Evolutionary conservation across 2,797 vertebrate species (phyloP).

Genomic region (Gobio occitaniae): DNA sequence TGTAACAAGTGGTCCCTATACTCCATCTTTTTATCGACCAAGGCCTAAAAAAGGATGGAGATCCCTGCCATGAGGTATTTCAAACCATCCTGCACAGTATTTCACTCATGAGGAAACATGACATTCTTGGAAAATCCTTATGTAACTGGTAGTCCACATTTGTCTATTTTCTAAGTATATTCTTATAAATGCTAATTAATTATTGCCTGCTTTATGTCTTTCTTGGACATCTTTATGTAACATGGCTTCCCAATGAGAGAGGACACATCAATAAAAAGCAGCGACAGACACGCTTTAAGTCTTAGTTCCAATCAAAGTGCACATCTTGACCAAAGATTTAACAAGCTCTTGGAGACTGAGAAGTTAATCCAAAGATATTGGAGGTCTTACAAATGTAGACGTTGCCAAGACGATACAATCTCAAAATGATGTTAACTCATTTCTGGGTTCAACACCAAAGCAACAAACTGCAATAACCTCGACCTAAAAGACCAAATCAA

Average conservation of each 20-base stretch:
- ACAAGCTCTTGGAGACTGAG: constrained; percentile 53
- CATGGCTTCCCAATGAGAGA: constrained; percentile 3
- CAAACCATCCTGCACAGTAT: background rate
- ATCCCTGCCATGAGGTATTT: background rate
- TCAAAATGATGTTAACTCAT: constrained; percentile 45
- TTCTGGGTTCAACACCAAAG: constrained; percentile 30
- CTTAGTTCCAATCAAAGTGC: constrained; percentile 56
- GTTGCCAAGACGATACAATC: constrained; percentile 38
- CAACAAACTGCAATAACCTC: constrained; percentile 15
- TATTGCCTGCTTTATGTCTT: constrained; percentile 11
- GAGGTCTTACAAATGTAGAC: constrained; percentile 45
- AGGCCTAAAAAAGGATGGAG: background rate
- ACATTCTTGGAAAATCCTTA: background rate
- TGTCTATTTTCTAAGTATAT: background rate
- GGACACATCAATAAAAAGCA: constrained; percentile 20
- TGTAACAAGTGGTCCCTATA: background rate
- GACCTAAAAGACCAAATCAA: constrained; percentile 14
- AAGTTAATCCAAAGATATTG: constrained; percentile 59
- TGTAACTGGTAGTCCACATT: background rate
- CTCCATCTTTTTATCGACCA: background rate
- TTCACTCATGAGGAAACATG: background rate
- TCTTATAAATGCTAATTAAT: constrained; percentile 40
- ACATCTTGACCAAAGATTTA: constrained; percentile 62
- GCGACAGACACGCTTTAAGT: constrained; percentile 39
- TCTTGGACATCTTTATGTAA: constrained; percentile 40